A percentile compares a stretch with the other conserved stretches of the same genome.
Conservation (phyloP, 2,888 invertebrate species). For the Papilio gigon region DNA sequence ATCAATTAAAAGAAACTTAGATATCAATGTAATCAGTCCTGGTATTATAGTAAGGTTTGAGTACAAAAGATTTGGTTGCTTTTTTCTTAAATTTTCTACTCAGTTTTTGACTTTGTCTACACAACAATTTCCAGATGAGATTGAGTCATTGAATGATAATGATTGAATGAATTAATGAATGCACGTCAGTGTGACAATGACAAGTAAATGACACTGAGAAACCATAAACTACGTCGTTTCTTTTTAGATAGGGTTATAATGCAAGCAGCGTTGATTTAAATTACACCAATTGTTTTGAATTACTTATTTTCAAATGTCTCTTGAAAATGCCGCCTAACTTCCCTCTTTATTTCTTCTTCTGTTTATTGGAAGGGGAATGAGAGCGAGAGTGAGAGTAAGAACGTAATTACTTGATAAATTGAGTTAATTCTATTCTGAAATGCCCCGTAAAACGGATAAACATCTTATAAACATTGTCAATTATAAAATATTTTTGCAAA, state of each 20-base stretch:
- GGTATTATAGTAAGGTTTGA: not conserved
- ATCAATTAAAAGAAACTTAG: not conserved
- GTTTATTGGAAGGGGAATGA: too few relatives aligned
- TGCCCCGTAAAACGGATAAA: too few relatives aligned
- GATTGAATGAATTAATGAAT: not conserved
- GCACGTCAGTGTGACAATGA: not conserved
- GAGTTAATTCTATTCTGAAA: not conserved
- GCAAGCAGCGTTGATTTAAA: not conserved
- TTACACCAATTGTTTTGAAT: too few relatives aligned
- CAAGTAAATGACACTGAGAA: not conserved
- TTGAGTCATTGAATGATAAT: not conserved
- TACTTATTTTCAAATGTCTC: too few relatives aligned
- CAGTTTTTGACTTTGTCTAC: conserved; percentile 6
- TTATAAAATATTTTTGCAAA: too few relatives aligned
- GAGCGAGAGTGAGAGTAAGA: too few relatives aligned
- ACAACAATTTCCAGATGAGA: conserved; percentile 7
- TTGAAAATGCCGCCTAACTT: too few relatives aligned
- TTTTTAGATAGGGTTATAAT: not conserved
- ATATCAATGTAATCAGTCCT: not conserved
- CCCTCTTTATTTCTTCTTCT: too few relatives aligned
- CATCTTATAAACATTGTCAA: too few relatives aligned
- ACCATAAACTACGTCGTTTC: not conserved
- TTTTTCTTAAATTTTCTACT: conserved; percentile 7
- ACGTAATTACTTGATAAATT: not conserved
- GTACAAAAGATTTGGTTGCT: not conserved